Base-by-base conservation (phyloP, 2,113 vertebrate genomes). In the Cololabis saira region DNA sequence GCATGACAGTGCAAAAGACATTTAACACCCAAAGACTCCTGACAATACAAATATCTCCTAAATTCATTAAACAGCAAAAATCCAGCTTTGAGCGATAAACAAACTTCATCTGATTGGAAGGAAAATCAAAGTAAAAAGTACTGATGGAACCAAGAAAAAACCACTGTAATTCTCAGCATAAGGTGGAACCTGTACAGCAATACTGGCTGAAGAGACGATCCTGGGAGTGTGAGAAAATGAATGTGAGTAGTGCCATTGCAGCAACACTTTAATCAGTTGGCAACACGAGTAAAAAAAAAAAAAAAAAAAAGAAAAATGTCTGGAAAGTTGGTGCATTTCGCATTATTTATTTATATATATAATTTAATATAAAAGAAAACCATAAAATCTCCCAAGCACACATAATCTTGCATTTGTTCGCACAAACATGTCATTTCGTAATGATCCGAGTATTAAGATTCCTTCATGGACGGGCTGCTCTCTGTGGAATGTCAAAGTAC, bases 161-260 rank as follows among this genome's bases (percentile, higher is more conserved):
- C 18, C n/a, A 37, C 11, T 17, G 24, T 27, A 18, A 18, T 18
- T 17, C 6, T 55, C 9, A 55, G 11, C 52, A 15, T 5, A 5
- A 54, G 67, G 41, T 22, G 76, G 82, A 82, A 83, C 84, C 87
- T 90, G 84, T 89, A 90, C 90, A 92, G 84, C 85, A 94, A 92
- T 93, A 94, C 92, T 94, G 92, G 87, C 86, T 74, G 16, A 22
- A 68, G 74, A 67, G 11, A 50, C 16, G 18, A 74, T 74, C 27
- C 54, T 37, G 33, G 33, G 33, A 37, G 33, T 37, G 33, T 37
- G 33, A 11, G n/a, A 37, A 9, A 37, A 37, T 7, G 10, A 37
- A 37, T 37, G 67, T 66, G 24, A 10, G 24, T 41, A 77, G 66
- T 47, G 72, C 62, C 6, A 15, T 63, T 44, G 82, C 68, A 81